Evolutionary conservation across 2,888 invertebrate species (phyloP).

Genomic region (Linyphia triangularis): DNA sequence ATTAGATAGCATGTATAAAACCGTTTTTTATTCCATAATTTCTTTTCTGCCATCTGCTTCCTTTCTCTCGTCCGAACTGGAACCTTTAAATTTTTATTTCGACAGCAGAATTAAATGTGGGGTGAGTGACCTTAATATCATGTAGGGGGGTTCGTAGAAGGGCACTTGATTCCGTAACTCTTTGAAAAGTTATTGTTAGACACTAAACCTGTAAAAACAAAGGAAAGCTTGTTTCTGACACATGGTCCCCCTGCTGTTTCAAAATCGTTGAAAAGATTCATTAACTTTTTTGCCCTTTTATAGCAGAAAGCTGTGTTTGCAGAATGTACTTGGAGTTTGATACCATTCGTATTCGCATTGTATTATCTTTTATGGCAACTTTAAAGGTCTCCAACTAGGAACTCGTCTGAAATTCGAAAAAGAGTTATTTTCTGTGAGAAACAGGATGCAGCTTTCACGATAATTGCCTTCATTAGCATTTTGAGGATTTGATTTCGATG

Average conservation of each 20-base stretch:
- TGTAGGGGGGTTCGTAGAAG: neutral
- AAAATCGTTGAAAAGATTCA: slow-evolving; percentile 16
- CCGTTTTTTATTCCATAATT: slow-evolving; percentile 50
- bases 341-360: slow-evolving; percentile 24
- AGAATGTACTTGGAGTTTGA: slow-evolving; percentile 15
- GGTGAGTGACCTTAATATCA: slow-evolving; percentile 38
- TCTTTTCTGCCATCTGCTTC: slow-evolving; percentile 56
- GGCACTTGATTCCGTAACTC: slow-evolving; percentile 20
- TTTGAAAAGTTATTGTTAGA: neutral
- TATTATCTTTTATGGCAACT: slow-evolving; percentile 14
- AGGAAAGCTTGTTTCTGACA: slow-evolving; percentile 1
- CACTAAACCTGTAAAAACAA: slow-evolving; percentile 1
- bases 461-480: slow-evolving; percentile 26
- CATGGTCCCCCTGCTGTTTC: neutral
- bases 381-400: neutral
- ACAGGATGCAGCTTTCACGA: slow-evolving; percentile 16
- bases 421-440: slow-evolving; percentile 30
- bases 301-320: neutral
- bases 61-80: slow-evolving; percentile 12
- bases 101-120: slow-evolving; percentile 10
- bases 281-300: slow-evolving; percentile 16
- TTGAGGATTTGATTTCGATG: slow-evolving; percentile 12
- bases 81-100: slow-evolving; percentile 49
- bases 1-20: slow-evolving; percentile 51
- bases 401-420: slow-evolving; percentile 4